Percentiles rank a stretch among this genome's conserved stretches.
These are phyloP conservation scores for Daktulosphaira vitifoliae DNA, from an alignment of 1,140 invertebrate species.

Conservation along the genomic window DNA sequence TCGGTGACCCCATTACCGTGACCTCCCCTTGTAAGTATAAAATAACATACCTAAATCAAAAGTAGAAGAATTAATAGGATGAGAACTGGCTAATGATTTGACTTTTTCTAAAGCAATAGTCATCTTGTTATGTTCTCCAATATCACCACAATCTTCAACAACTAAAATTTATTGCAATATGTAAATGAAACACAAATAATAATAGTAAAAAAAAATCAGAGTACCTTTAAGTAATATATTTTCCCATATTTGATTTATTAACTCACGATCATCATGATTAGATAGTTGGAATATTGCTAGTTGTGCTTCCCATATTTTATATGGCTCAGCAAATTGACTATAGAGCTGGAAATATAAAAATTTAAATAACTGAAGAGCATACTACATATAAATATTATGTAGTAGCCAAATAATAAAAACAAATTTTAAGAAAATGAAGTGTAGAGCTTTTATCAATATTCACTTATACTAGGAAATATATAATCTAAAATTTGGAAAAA, in stretches of 20 bases:
- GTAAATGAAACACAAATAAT: slow-evolving; percentile 16
- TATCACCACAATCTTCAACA: slow-evolving; percentile 11
- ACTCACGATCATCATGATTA: slow-evolving; percentile 58
- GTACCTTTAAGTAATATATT: slow-evolving; percentile 59
- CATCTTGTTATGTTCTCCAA: slow-evolving; percentile 24
- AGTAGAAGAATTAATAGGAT: slow-evolving; percentile 61
- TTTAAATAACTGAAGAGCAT: no score
- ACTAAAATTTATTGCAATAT: background rate
- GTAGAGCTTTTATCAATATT: no score
- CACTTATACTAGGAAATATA: no score
- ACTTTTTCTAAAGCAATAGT: slow-evolving; percentile 51
- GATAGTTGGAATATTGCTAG: slow-evolving; percentile 76
- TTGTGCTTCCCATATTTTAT: slow-evolving; percentile 75
- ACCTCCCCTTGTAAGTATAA: no score
- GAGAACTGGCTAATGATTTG: slow-evolving; percentile 60
- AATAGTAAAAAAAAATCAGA: slow-evolving; percentile 38
- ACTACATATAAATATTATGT: no score
- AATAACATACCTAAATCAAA: slow-evolving; percentile 59
- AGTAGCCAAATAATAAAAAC: no score
- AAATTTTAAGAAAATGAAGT: no score
- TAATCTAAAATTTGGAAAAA: no score
- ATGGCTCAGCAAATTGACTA: slow-evolving; percentile 70
- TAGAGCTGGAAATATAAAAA: slow-evolving; percentile 57
- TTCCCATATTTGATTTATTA: slow-evolving; percentile 70
- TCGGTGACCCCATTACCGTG: no score